A percentile compares a stretch with the other conserved stretches of the same genome.
phyloP scores from a whole-genome alignment of 2,888 invertebrate genomes.

The Acronicta psi region DNA sequence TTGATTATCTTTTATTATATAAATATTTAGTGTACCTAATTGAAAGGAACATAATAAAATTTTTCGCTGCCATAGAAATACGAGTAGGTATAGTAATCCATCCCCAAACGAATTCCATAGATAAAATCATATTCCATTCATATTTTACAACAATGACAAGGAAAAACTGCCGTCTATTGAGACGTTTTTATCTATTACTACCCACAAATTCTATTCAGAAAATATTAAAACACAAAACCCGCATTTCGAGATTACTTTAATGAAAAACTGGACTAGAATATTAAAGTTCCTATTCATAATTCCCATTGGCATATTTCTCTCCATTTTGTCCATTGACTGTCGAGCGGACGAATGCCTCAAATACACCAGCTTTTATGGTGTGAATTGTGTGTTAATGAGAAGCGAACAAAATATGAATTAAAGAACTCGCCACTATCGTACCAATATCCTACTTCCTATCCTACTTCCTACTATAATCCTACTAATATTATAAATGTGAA shows the following conservation, averaged over 20 bases:
- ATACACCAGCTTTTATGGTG: slow-evolving; percentile 43
- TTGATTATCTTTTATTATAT: too few species aligned
- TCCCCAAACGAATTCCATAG: neutral
- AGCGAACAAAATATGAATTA: slow-evolving; percentile 8
- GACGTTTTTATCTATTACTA: slow-evolving; percentile 19
- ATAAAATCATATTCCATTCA: slow-evolving; percentile 3
- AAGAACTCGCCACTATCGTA: neutral
- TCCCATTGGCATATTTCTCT: slow-evolving; percentile 51
- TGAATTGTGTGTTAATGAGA: slow-evolving; percentile 25
- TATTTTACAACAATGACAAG: slow-evolving; percentile 11
- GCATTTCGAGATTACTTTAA: slow-evolving; percentile 46
- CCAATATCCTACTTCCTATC: too few species aligned
- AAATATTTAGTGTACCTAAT: too few species aligned
- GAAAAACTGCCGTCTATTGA: slow-evolving; percentile 22
- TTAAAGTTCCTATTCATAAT: slow-evolving; percentile 38
- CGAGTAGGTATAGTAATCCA: slow-evolving; percentile 11
- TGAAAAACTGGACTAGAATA: slow-evolving; percentile 52
- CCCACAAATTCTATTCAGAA: slow-evolving; percentile 25
- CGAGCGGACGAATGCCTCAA: slow-evolving; percentile 51
- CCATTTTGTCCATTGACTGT: slow-evolving; percentile 52
- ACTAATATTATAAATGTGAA: too few species aligned
- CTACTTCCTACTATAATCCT: too few species aligned
- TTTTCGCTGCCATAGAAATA: slow-evolving; percentile 8
- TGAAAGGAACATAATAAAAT: neutral
- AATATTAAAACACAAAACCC: slow-evolving; percentile 48